Base-by-base conservation (phyloP, 2,113 vertebrate species). In the Oriolus oriolus region DNA sequence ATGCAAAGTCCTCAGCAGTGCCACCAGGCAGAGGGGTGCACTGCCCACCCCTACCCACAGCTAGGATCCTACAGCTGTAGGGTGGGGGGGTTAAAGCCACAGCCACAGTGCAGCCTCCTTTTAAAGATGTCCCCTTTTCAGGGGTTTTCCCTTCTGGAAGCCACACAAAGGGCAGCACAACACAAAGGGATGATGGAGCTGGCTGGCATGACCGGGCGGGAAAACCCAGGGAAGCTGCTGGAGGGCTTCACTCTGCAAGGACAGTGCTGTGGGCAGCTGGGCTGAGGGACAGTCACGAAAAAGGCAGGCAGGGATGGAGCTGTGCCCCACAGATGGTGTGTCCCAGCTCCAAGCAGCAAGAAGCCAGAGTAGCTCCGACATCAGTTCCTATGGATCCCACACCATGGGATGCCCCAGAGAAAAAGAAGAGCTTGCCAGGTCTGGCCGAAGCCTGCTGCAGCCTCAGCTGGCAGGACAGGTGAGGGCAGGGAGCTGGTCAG, bases 161-260 rank as follows among this genome's bases (percentile, higher is more conserved):
- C 95, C 87, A 93, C 87, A 96, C 89, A 95, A 96, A 96, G 82
- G 50, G 63, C 87, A 88, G 87, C 30, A 91, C 21, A 93, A 77
- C 87, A 93, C 91, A 97, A 95, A 95, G 45, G 82, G 63, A 88
- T 83, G 89, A 94, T 83, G 82, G 75, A 74, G n/a, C 92, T 79
- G 20, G 75, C 82, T 87, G 87, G 83, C 84, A 84, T 87, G 95
- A 96, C 73, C 0, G 0, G 57, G 57, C 2, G 2, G 76, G 59
- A 91, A 92, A 90, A 89, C 49, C 28, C 42, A 92, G 86, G 92
- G 95, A 96, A 95, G 89, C 50, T 95, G 87, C 93, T 95, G 81
- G 89, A 95, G 89, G 74, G 84, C 85, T 84, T 90, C 91, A 63
- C 49, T 84, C 52, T 84, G 74, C 31, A 57, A 84, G 30, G 83